Conservation (phyloP, 2,888 invertebrate genomes). For the Caenorhabditis panamensis region DNA sequence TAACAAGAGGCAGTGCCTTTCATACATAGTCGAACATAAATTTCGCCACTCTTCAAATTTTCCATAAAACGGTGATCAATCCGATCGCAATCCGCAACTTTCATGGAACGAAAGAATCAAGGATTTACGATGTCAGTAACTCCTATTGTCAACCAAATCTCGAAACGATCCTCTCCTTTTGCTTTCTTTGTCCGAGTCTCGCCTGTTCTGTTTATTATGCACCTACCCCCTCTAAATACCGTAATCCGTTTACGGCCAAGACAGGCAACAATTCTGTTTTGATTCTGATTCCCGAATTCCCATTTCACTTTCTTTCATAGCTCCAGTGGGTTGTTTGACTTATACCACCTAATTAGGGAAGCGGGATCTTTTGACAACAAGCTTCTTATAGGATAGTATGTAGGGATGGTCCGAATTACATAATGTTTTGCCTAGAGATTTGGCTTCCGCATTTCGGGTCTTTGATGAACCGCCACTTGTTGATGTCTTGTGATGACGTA, state of each 20-base stretch:
- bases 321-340: slow-evolving; percentile 23
- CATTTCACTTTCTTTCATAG: neutral
- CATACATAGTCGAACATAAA: neutral
- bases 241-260: slow-evolving; percentile 53
- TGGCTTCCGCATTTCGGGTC: slow-evolving; percentile 29
- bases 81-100: slow-evolving; percentile 45
- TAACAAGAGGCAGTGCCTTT: neutral
- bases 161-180: slow-evolving; percentile 29
- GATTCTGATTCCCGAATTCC: neutral
- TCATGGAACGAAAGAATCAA: slow-evolving; percentile 33
- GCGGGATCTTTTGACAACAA: slow-evolving; percentile 33
- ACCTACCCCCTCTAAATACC: slow-evolving; percentile 29
- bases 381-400: slow-evolving; percentile 17
- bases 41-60: neutral
- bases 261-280: slow-evolving; percentile 5
- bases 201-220: slow-evolving; percentile 62
- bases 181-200: slow-evolving; percentile 48
- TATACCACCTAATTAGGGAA: slow-evolving; percentile 45
- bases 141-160: slow-evolving; percentile 63
- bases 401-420: slow-evolving; percentile 40
- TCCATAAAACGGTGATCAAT: neutral
- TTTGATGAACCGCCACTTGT: slow-evolving; percentile 52
- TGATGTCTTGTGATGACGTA: slow-evolving; percentile 24
- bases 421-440: slow-evolving; percentile 54
- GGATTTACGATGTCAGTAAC: slow-evolving; percentile 60